These are phyloP conservation scores for Ambastaia sidthimunki DNA, from an alignment of 2,797 vertebrate genomes.

Conservation along the genomic window DNA sequence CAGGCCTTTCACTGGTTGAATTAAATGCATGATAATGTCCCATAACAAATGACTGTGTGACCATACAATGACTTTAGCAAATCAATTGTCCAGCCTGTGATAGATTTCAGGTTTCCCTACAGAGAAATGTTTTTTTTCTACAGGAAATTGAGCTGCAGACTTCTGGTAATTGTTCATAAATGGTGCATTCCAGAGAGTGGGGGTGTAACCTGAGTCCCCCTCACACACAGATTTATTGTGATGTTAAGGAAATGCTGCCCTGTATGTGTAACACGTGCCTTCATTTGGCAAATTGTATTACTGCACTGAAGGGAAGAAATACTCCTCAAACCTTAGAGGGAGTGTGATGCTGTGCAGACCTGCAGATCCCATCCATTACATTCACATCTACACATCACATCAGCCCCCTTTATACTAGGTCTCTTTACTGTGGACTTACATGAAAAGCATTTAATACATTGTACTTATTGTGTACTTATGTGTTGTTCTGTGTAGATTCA, in stretches of 20 bases:
- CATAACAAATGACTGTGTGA: background rate
- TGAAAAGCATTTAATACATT: background rate
- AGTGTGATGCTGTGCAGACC: background rate
- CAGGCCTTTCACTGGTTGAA: background rate
- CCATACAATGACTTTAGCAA: background rate
- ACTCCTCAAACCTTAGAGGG: background rate
- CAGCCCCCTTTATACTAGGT: too few relatives aligned
- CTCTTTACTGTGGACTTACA: too few relatives aligned
- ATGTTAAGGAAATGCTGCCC: slow-evolving; percentile 33
- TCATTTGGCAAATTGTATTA: slow-evolving; percentile 16
- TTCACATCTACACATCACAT: too few relatives aligned
- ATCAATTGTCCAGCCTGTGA: background rate
- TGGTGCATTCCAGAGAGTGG: slow-evolving; percentile 34
- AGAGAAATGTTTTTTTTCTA: slow-evolving; percentile 19
- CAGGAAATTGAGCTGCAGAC: slow-evolving; percentile 31
- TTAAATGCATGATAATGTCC: background rate
- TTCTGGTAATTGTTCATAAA: slow-evolving; percentile 18
- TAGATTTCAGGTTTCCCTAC: background rate
- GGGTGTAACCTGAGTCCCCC: slow-evolving; percentile 12
- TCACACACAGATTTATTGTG: slow-evolving; percentile 22
- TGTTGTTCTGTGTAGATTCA: too few relatives aligned
- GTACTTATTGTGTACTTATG: too few relatives aligned
- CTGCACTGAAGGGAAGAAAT: background rate
- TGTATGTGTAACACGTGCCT: slow-evolving; percentile 2
- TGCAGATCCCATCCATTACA: background rate